Conservation (phyloP, 1,140 invertebrate genomes). For the Propsilocerus akamusi region DNA sequence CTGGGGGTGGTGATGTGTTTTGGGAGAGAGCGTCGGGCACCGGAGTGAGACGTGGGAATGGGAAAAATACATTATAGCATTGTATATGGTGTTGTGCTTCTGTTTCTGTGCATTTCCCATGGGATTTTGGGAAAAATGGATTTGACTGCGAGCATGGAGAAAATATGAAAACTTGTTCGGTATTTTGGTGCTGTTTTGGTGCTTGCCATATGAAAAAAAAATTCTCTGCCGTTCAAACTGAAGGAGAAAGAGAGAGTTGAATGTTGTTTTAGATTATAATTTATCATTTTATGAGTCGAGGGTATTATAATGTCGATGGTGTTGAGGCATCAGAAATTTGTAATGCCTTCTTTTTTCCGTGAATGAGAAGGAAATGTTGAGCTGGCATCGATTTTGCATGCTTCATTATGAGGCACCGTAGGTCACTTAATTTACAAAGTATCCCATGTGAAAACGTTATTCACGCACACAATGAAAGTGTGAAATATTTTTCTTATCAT, state of each 20-base stretch:
- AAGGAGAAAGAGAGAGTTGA: too few species aligned
- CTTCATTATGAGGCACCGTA: not conserved
- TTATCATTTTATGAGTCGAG: not conserved
- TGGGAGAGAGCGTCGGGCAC: not conserved
- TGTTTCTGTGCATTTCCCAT: not conserved
- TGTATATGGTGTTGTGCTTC: conserved; percentile 1
- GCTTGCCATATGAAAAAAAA: too few species aligned
- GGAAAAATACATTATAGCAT: conserved; percentile 3
- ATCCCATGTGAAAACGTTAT: not conserved
- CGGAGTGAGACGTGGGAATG: not conserved
- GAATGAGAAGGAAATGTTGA: too few species aligned
- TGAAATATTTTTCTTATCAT: conserved; percentile 4
- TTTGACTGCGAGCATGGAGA: not conserved
- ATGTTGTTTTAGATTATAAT: conserved; percentile 4
- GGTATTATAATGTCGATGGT: conserved; percentile 1
- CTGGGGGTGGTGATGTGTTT: not conserved
- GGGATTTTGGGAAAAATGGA: not conserved
- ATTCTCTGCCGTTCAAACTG: too few species aligned
- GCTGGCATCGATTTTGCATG: too few species aligned
- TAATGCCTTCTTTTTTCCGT: too few species aligned
- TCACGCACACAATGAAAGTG: conserved; percentile 1
- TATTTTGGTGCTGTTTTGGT: conserved; percentile 1
- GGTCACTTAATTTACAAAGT: conserved; percentile 1
- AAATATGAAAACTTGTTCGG: conserved; percentile 3
- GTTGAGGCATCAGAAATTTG: conserved; percentile 4